Percentiles rank a stretch among this genome's conserved stretches.
Conservation (phyloP, 2,888 invertebrate species). For the Phengaris arion region DNA sequence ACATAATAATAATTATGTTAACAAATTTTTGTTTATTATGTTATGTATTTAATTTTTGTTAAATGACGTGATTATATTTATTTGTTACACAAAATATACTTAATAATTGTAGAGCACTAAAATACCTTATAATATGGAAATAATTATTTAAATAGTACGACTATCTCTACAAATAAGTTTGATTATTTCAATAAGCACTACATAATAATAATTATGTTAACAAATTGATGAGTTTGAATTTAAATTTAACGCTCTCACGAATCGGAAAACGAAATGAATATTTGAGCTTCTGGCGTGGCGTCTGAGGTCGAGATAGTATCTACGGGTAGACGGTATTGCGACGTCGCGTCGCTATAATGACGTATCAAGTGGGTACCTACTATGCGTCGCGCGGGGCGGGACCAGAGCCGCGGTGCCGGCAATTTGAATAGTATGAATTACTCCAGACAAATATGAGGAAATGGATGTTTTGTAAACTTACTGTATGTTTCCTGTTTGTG, state of each 20-base stretch:
- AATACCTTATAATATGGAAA: neutral
- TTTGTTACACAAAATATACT: neutral
- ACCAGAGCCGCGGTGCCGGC: constrained; percentile 38
- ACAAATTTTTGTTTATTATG: neutral
- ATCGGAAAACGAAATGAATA: constrained; percentile 60
- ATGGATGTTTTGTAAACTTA: neutral
- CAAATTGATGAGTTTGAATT: constrained; percentile 48
- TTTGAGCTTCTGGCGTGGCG: constrained; percentile 62
- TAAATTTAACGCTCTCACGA: constrained; percentile 64
- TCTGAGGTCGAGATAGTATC: constrained; percentile 53
- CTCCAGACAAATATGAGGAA: constrained; percentile 29
- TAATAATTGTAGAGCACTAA: neutral
- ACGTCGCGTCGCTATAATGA: constrained; percentile 38
- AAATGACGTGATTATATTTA: constrained; percentile 28
- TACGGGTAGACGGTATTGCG: constrained; percentile 65
- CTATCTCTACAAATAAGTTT: no score
- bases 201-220: constrained; percentile 37
- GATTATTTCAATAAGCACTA: neutral
- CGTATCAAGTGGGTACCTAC: constrained; percentile 40
- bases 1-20: constrained; percentile 37
- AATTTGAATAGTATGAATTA: constrained; percentile 42
- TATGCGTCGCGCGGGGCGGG: constrained; percentile 24
- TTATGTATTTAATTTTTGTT: constrained; percentile 30
- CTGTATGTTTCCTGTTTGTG: neutral
- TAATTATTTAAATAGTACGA: no score